These are phyloP conservation scores for Microctonus brassicae DNA, from an alignment of 2,888 invertebrate genomes.

Conservation along the genomic window DNA sequence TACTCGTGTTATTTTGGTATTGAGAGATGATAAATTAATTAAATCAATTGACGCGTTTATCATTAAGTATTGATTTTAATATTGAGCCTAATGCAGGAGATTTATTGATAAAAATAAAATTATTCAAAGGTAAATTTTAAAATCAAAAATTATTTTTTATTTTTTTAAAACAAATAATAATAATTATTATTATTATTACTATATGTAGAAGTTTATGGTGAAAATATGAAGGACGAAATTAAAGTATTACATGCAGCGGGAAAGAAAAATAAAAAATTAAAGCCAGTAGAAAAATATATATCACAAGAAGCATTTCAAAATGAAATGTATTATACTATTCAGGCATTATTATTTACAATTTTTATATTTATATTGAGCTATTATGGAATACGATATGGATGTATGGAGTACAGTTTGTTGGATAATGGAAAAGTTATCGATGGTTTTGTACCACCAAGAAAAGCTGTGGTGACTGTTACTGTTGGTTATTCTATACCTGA, in stretches of 20 bases:
- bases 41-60: background rate
- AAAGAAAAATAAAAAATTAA: background rate
- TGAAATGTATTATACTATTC: slow-evolving; percentile 49
- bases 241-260: background rate
- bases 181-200: background rate
- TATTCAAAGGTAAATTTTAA: too few relatives aligned
- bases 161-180: background rate
- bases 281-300: slow-evolving; percentile 1
- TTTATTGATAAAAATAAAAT: too few relatives aligned
- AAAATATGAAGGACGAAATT: slow-evolving; percentile 5
- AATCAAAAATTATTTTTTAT: too few relatives aligned
- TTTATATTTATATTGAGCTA: slow-evolving; percentile 52
- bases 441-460: slow-evolving; percentile 48
- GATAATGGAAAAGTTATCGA: slow-evolving; percentile 52
- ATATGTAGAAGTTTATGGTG: slow-evolving; percentile 31
- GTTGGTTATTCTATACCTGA: slow-evolving; percentile 54
- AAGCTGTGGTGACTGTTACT: slow-evolving; percentile 52
- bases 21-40: background rate
- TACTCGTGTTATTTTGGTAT: background rate
- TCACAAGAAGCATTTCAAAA: slow-evolving; percentile 30
- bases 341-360: slow-evolving; percentile 48
- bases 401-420: slow-evolving; percentile 53
- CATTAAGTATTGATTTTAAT: background rate
- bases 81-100: too few relatives aligned
- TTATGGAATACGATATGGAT: slow-evolving; percentile 51